phyloP scores from a whole-genome alignment of 2,797 vertebrate genomes.

The Eulemur mongoz region DNA sequence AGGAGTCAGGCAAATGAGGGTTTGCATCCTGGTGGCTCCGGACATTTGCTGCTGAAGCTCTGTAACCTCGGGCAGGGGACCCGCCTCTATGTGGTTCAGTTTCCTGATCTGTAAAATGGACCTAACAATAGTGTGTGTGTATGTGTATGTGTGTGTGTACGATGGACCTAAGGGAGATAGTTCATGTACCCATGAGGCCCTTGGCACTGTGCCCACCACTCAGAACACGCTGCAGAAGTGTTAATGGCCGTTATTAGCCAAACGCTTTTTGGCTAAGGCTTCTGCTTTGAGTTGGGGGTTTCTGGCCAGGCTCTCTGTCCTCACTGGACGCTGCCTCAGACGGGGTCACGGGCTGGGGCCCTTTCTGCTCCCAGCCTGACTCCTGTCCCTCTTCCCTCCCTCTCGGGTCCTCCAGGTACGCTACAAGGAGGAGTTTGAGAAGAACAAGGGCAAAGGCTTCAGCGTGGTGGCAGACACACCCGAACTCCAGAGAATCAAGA shows the following conservation, averaged over 20 bases:
- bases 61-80: neutral
- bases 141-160: neutral
- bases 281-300: neutral
- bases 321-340: neutral
- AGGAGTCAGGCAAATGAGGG: neutral
- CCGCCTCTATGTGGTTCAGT: neutral
- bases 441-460: slow-evolving; percentile 97
- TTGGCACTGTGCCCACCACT: neutral
- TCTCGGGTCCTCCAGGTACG: slow-evolving; percentile 87
- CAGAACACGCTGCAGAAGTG: neutral
- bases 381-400: neutral
- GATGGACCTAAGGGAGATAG: neutral
- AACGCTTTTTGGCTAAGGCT: neutral
- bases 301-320: neutral
- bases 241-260: no score
- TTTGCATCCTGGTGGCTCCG: neutral
- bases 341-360: neutral
- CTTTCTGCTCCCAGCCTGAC: neutral
- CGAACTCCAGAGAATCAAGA: slow-evolving; percentile 96
- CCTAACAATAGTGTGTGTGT: no score
- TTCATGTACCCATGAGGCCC: neutral
- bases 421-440: slow-evolving; percentile 99
- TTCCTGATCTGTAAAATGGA: neutral
- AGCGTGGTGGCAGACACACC: slow-evolving; percentile 96
- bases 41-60: neutral